Conservation (phyloP, 2,113 vertebrate species). For the Pipra filicauda region DNA sequence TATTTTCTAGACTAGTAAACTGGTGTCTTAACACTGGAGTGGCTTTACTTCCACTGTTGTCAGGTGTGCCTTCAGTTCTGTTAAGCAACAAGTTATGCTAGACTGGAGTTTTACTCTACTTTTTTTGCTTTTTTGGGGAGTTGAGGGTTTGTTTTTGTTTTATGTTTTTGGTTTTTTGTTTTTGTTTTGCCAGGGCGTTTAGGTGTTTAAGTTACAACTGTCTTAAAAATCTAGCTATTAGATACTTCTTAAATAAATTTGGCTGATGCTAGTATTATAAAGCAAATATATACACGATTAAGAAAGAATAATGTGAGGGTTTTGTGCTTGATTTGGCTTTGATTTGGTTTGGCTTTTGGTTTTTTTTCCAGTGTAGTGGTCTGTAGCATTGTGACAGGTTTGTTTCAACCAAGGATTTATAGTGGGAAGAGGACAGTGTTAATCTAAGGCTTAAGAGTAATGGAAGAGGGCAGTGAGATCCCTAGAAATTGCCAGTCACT, state of each 20-base stretch:
- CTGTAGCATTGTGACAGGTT: neutral
- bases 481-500: neutral
- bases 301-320: neutral
- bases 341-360: neutral
- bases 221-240: neutral
- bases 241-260: neutral
- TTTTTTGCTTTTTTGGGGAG: neutral
- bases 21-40: neutral
- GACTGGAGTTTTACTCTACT: neutral
- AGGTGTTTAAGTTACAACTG: neutral
- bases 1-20: neutral
- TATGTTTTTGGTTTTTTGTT: neutral
- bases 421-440: neutral
- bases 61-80: neutral
- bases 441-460: neutral
- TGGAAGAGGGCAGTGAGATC: neutral
- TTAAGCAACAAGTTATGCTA: neutral
- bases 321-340: neutral
- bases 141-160: rapidly evolving
- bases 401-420: neutral
- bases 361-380: neutral
- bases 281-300: neutral
- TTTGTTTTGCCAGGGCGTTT: neutral
- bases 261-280: neutral
- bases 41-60: neutral